Evolutionary conservation across 2,888 invertebrate genomes (phyloP).

Genomic region (Eutolmus rufibarbis): DNA sequence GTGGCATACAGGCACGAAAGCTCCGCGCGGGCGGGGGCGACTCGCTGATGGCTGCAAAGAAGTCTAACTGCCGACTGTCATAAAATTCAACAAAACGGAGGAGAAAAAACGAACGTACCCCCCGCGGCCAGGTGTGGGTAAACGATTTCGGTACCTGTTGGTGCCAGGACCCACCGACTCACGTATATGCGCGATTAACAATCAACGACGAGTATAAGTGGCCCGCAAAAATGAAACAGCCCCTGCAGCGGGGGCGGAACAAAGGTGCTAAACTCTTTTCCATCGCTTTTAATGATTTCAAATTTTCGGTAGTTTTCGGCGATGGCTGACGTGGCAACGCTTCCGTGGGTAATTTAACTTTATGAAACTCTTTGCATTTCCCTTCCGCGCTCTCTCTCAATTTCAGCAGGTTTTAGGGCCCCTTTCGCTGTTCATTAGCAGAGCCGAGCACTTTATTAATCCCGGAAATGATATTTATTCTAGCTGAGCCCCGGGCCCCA

Average conservation of each 20-base stretch:
- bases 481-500: neutral
- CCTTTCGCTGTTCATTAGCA: neutral
- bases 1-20: slow-evolving; percentile 20
- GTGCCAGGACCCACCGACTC: slow-evolving; percentile 13
- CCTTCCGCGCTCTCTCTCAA: neutral
- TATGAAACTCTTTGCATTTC: slow-evolving; percentile 22
- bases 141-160: slow-evolving; percentile 39
- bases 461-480: slow-evolving; percentile 30
- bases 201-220: slow-evolving; percentile 31
- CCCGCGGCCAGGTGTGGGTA: neutral
- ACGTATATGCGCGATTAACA: slow-evolving; percentile 29
- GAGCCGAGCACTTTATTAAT: slow-evolving; percentile 10
- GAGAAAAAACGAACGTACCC: slow-evolving; percentile 8
- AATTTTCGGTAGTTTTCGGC: slow-evolving; percentile 35
- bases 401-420: neutral
- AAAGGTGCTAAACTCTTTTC: slow-evolving; percentile 11
- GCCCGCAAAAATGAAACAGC: slow-evolving; percentile 30
- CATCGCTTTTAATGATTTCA: slow-evolving; percentile 28
- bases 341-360: slow-evolving; percentile 33
- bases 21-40: neutral
- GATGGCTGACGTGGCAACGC: slow-evolving; percentile 10
- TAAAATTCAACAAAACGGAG: slow-evolving; percentile 32
- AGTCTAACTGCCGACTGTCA: slow-evolving; percentile 39
- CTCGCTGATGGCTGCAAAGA: slow-evolving; percentile 18
- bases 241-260: neutral